A percentile compares a stretch with the other conserved stretches of the same genome.
Conservation (phyloP, 2,113 vertebrate genomes). For the Mandrillus leucophaeus region DNA sequence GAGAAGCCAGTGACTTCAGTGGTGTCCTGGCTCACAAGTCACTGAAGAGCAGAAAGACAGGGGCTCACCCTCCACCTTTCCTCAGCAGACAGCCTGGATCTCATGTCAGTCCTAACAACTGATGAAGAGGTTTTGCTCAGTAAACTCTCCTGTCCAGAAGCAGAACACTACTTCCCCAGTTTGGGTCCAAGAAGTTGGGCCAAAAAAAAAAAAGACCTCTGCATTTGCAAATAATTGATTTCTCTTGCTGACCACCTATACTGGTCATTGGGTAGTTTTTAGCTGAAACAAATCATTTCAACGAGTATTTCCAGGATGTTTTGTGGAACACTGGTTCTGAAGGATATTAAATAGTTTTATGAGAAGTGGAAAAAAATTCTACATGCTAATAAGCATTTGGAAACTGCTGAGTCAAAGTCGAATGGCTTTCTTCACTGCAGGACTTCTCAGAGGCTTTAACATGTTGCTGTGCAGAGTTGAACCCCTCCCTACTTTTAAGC, state of each 20-base stretch:
- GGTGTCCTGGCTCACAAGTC: background rate
- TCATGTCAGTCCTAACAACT: background rate
- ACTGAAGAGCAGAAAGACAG: background rate
- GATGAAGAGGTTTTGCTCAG: background rate
- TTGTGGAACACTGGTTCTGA: constrained; percentile 24
- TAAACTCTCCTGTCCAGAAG: background rate
- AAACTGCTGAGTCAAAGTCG: constrained; percentile 31
- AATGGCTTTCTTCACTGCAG: background rate
- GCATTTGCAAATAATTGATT: constrained; percentile 40
- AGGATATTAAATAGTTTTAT: constrained; percentile 41
- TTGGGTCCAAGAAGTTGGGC: background rate
- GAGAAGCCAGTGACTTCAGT: background rate
- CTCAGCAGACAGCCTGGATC: background rate
- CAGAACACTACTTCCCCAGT: background rate
- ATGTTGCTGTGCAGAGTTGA: background rate
- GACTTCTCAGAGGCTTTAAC: background rate
- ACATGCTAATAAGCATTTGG: constrained; percentile 1
- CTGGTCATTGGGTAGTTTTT: background rate
- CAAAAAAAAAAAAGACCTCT: constrained; percentile 40
- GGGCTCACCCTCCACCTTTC: background rate
- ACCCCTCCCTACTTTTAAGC: background rate
- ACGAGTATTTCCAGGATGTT: constrained; percentile 55
- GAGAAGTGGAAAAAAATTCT: background rate
- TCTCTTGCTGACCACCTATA: constrained; percentile 54
- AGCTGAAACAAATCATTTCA: constrained; percentile 59